Evolutionary conservation across 1,140 invertebrate species (phyloP), one percentile per base, ranked within the genome.

Genomic region (Trigoniulus corallinus): DNA sequence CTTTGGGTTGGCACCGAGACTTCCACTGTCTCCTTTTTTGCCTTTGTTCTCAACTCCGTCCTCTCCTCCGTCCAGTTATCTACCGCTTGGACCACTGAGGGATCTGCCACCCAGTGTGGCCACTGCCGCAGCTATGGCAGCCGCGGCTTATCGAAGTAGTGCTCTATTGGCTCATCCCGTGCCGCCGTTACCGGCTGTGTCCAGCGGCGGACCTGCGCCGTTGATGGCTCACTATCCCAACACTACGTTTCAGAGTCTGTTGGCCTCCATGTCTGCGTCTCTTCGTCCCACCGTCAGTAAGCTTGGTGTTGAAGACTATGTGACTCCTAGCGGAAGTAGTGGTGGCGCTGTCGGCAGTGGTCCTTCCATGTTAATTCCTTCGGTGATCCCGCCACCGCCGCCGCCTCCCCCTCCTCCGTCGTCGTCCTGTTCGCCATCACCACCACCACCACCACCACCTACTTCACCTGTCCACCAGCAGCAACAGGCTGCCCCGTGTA

Each of bases 161-260:
- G 26, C 53, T 43, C 37, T 60, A 27, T 34, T 53, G 49, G 43
- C 60, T 53, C 61, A 47, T 51, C 63, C 58, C 56, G 52, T 60
- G 51, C 63, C 59, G 52, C 72, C 67, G 49, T 55, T 67, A 1
- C 72, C 75, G 21, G 72, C 75, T n/a, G n/a, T n/a, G n/a, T n/a
- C n/a, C n/a, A n/a, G n/a, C n/a, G n/a, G n/a, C n/a, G n/a, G n/a
- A n/a, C 29, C 29, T 34, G 15, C 29, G 29, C 29, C 29, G 7
- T 7, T 34, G 7, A 34, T 34, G 29, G 15, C 15, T 7, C 29
- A 7, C 29, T 34, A 34, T 15, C 29, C 29, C 7, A 34, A 34
- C 15, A 34, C 29, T 34, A 34, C 29, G 7, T 34, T 34, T 15
- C 29, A 34, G 15, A 7, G 7, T 7, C 29, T 34, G 15, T 15